Evolutionary conservation across 2,888 invertebrate genomes (phyloP).

Genomic region (Ligdia adustata): DNA sequence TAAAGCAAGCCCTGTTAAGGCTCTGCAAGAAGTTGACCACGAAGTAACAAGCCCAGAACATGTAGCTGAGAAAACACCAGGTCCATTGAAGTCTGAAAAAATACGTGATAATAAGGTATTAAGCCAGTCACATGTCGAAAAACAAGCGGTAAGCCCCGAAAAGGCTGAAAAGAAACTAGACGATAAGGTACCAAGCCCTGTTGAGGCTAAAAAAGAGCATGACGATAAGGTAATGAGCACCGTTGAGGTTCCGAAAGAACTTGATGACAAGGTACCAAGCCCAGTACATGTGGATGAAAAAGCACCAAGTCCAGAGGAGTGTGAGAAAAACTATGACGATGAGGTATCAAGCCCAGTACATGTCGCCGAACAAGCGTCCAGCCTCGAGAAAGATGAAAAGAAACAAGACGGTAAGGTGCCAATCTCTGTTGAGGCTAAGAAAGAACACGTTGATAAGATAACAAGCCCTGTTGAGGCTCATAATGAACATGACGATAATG

Average conservation of each 20-base stretch:
- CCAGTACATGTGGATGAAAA: neutral
- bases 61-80: constrained; percentile 1
- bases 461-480: neutral
- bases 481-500: constrained; percentile 6
- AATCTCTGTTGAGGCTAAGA: neutral
- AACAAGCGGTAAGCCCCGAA: constrained; percentile 5
- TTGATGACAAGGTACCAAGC: neutral
- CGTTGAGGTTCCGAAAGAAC: too few relatives aligned
- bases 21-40: constrained; percentile 13
- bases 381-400: neutral
- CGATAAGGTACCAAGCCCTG: constrained; percentile 25
- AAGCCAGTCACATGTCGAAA: neutral
- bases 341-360: constrained; percentile 2
- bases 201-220: too few relatives aligned
- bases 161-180: constrained; percentile 9
- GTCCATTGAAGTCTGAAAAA: neutral
- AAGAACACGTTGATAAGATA: constrained; percentile 2
- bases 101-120: constrained; percentile 4
- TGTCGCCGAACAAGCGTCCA: too few relatives aligned
- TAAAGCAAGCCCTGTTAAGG: neutral
- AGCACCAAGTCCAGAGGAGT: neutral
- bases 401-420: neutral
- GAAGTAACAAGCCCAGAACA: constrained; percentile 19
- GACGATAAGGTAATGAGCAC: neutral
- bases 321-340: too few relatives aligned